Evolutionary conservation across 2,797 vertebrate genomes (phyloP), one percentile per base, ranked within the genome.

Genomic region (Enteromius afrohamiltoni): DNA sequence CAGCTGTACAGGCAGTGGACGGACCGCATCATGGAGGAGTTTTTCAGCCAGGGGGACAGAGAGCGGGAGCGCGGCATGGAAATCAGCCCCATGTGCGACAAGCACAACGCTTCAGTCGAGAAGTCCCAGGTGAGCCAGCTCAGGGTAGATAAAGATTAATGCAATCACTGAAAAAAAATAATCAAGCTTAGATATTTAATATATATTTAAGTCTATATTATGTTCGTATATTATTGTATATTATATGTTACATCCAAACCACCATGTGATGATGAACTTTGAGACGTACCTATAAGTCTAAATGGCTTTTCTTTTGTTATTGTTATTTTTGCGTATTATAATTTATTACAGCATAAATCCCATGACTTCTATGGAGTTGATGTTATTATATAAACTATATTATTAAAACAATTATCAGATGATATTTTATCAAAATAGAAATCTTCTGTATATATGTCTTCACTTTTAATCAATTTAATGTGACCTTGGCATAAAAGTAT

Each of bases 51-150:
- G 85, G 97, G 98, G 31, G 98, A 99, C 92, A 88, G 97, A 0
- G 98, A 99, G 91, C 93, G 98, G 86, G 98, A 99, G 86, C 93
- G 97, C 4, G 97, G 98, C 89, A 99, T 99, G 97, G 98, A 99
- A 91, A 99, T 99, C 91, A 99, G 98, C 89, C 97, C 98, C 77
- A 99, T 99, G 98, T 99, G 98, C 95, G 98, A 99, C 93, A 99
- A 99, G 95, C 97, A 99, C 96, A 99, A 98, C 1, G 97, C 98
- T 62, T 99, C 98, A 8, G 96, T 99, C 80, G 97, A 99, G 92
- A 99, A 99, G 93, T 96, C 94, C 90, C 97, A 98, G 96, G 98
- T 98, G 95, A 92, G 14, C 17, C 1, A 34, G 31, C 13, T 60
- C 51, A 77, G 51, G n/a, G n/a, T 16, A 5, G 34, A 23, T 16